Base-by-base conservation (phyloP, 1,140 invertebrate species). In the Thaumatotibia leucotreta region DNA sequence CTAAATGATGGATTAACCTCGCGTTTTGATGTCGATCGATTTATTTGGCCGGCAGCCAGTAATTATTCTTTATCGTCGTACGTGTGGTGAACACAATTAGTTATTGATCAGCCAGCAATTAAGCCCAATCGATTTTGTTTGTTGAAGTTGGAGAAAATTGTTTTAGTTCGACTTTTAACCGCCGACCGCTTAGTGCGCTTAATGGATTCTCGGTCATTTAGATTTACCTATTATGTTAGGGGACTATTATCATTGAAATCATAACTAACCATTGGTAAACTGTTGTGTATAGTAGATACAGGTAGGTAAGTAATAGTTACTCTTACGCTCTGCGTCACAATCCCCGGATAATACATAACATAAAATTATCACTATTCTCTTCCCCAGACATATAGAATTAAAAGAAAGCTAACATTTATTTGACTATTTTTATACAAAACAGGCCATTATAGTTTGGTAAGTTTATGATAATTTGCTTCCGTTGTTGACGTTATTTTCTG, bases 1-100 rank as follows among this genome's bases (percentile, higher is more conserved):
- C 84, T 88, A 87, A 88, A 84, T 90, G 86, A 90, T 90, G 86
- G 86, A 90, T 90, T 90, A 90, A 88, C 83, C 80, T 81, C 80
- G 82, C 77, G 79, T 88, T 88, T 88, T 89, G 83, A 89, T 90
- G 84, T 84, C 76, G 83, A 90, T 90, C 88, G 85, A 89, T 90
- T 88, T 82, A 87, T 90, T 90, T 88, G 88, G 88, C 86, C 79
- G 83, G 80, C 78, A 82, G 85, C 86, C 86, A 90, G 84, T 88
- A 89, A 90, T 90, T 90, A 90, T 90, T 84, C 81, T 88, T 89
- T 86, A 85, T 88, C 77, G 85, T 78, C 72, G 75, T 84, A 88
- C 83, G 86, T 86, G 85, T 85, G 80, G 86, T 82, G 81, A 86
- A 86, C 81, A 89, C 85, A 89, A 90, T 90, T 88, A 90, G 84